Conservation (phyloP, 1,140 invertebrate genomes). For the Riptortus pedestris region DNA sequence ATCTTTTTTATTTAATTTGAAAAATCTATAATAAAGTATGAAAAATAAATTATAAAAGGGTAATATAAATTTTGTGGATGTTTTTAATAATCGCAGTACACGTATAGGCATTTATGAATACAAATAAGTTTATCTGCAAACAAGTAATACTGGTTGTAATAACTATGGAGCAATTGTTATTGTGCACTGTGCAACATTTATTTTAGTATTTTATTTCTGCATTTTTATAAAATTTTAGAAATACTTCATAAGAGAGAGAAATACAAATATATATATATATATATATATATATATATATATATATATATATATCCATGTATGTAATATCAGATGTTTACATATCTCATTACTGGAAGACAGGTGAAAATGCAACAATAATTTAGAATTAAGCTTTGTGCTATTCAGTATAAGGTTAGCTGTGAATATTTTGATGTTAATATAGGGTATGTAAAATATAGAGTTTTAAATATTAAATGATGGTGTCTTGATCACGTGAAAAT, state of each 20-base stretch:
- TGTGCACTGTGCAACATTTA: too few species aligned
- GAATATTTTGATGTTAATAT: background rate
- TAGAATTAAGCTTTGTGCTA: conserved; percentile 8
- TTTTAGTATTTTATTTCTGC: background rate
- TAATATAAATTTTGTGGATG: too few species aligned
- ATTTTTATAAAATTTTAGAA: background rate
- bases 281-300: background rate
- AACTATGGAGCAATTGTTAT: too few species aligned
- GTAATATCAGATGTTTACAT: background rate
- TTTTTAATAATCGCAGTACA: too few species aligned
- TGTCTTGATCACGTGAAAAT: background rate
- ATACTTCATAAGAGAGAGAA: background rate
- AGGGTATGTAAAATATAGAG: too few species aligned
- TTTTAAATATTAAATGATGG: too few species aligned
- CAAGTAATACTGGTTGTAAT: too few species aligned
- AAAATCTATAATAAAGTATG: too few species aligned
- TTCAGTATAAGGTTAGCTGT: background rate
- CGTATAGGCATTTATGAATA: too few species aligned
- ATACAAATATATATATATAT: background rate
- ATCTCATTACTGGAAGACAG: background rate
- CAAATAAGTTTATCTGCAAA: too few species aligned
- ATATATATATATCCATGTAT: background rate
- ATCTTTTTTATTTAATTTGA: too few species aligned
- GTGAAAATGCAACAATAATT: conserved; percentile 8
- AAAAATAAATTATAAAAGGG: too few species aligned